Evolutionary conservation across 2,888 invertebrate species (phyloP).

Genomic region (Theretra japonica): DNA sequence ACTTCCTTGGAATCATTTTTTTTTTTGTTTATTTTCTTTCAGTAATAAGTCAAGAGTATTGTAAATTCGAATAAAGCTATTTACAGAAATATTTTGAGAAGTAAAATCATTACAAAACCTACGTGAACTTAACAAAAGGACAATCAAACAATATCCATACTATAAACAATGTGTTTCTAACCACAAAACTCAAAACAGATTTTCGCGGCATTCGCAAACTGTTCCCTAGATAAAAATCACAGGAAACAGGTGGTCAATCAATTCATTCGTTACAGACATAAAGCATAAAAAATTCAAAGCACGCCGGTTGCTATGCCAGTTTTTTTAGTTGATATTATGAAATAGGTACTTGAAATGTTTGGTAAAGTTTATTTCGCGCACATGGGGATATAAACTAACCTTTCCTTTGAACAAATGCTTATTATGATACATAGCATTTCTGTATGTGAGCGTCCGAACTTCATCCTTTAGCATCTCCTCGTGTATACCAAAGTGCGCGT

Average conservation of each 20-base stretch:
- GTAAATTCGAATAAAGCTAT: no score
- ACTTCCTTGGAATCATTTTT: no score
- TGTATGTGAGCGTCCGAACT: conserved; percentile 98
- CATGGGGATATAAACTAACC: conserved; percentile 64
- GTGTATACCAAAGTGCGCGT: conserved; percentile 99
- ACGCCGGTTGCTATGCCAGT: not conserved
- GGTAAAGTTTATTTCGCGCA: not conserved
- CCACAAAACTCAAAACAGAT: not conserved
- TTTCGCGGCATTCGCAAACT: not conserved
- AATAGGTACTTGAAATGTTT: not conserved
- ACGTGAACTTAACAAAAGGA: not conserved
- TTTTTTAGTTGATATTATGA: not conserved
- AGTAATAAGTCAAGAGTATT: no score
- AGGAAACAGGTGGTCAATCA: conserved; percentile 4
- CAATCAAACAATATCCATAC: conserved; percentile 6
- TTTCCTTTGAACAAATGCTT: conserved; percentile 98
- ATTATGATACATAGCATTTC: conserved; percentile 99
- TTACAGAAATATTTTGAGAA: no score
- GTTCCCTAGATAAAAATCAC: not conserved
- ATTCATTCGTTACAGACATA: not conserved
- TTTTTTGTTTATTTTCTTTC: no score
- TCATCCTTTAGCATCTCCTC: conserved; percentile 99
- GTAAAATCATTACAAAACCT: not conserved
- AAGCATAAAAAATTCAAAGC: not conserved
- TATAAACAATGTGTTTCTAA: conserved; percentile 12